Evolutionary conservation across 2,113 vertebrate genomes (phyloP).

Genomic region (Dipodomys ordii): DNA sequence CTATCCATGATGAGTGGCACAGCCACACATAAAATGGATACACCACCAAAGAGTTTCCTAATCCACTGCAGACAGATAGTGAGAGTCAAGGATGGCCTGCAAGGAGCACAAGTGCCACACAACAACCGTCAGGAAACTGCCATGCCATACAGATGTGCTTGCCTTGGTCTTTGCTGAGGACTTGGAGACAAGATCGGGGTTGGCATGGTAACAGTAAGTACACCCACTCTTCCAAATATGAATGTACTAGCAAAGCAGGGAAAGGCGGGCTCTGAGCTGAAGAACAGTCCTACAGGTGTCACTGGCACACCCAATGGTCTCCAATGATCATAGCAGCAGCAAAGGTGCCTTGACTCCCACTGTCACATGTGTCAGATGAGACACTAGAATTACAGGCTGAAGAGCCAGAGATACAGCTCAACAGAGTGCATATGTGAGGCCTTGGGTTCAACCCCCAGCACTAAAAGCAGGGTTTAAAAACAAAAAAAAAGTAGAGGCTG

Average conservation of each 20-base stretch:
- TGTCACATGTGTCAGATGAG: not conserved
- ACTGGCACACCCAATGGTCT: not conserved
- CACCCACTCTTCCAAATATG: not conserved
- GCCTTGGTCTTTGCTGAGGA: not conserved
- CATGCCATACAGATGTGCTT: rapidly evolving
- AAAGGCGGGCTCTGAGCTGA: not conserved
- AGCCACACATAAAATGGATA: not conserved
- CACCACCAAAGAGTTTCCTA: not conserved
- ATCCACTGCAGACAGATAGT: not conserved
- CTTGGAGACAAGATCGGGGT: not conserved
- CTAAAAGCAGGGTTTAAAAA: too few species aligned
- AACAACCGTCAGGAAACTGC: too few species aligned
- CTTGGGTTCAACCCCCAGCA: too few species aligned
- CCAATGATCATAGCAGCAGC: not conserved
- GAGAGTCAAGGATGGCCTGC: not conserved
- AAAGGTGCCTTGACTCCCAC: not conserved
- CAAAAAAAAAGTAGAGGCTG: not conserved
- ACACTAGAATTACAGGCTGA: not conserved
- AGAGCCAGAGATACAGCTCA: too few species aligned
- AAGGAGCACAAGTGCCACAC: not conserved
- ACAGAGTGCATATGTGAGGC: too few species aligned
- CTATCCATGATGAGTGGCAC: not conserved
- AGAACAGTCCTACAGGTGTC: not conserved
- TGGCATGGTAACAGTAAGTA: not conserved
- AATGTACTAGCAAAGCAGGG: not conserved